phyloP scores from a whole-genome alignment of 1,140 invertebrate species.

The Globodera rostochiensis region DNA sequence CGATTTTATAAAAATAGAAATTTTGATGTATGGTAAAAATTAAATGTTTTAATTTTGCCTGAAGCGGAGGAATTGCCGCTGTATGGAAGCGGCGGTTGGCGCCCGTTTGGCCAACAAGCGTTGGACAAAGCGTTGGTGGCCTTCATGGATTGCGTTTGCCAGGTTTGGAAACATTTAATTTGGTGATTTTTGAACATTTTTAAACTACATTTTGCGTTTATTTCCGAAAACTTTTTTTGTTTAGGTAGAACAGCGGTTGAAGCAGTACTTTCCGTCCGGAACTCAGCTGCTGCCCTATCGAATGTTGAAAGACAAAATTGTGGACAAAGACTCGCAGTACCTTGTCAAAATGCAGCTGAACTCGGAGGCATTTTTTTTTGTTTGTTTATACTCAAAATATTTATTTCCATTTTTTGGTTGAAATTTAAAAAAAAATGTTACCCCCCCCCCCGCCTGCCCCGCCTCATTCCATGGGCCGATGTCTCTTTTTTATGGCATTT shows the following conservation, averaged over 20 bases:
- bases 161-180: constrained; percentile 55
- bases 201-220: no score
- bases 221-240: neutral
- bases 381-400: neutral
- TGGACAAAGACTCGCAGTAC: constrained; percentile 55
- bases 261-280: constrained; percentile 24
- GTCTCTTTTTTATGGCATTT: neutral
- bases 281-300: constrained; percentile 47
- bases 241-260: constrained; percentile 22
- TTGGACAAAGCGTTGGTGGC: constrained; percentile 97
- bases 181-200: no score
- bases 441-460: no score
- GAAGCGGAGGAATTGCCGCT: constrained; percentile 77
- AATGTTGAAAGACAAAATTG: constrained; percentile 55
- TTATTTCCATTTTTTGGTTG: no score
- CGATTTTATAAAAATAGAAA: no score
- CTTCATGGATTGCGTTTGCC: constrained; percentile 81
- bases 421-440: neutral
- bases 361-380: constrained; percentile 35
- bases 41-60: neutral
- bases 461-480: neutral
- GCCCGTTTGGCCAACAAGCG: constrained; percentile 93
- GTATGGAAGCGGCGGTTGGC: constrained; percentile 89
- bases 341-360: constrained; percentile 86
- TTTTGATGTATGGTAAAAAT: no score